A percentile compares a stretch with the other conserved stretches of the same genome.
Conservation (phyloP, 2,888 invertebrate species). For the Drosophila subsilvestris region DNA sequence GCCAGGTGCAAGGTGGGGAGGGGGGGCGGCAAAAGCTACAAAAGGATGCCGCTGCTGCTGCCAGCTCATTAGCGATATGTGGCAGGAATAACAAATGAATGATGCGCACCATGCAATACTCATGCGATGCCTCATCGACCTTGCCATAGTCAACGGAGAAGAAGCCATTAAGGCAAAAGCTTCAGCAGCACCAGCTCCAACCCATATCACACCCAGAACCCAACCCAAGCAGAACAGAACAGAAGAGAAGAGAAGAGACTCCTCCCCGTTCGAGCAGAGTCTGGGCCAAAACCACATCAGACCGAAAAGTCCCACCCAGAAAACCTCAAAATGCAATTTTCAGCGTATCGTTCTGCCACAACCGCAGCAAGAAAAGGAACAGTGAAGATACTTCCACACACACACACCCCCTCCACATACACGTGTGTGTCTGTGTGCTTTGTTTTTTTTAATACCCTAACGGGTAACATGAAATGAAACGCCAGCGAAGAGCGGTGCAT, state of each 20-base stretch:
- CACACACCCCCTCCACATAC: background rate
- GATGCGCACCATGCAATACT: constrained; percentile 13
- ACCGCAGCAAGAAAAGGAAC: constrained; percentile 33
- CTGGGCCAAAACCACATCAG: constrained; percentile 4
- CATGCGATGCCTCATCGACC: constrained; percentile 24
- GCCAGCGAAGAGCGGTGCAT: background rate
- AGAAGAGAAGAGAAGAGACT: background rate
- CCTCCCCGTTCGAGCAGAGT: background rate
- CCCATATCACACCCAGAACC: no score
- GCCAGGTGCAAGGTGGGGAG: background rate
- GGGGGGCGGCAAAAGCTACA: constrained; percentile 10
- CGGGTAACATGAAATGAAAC: constrained; percentile 19
- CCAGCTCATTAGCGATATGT: constrained; percentile 44
- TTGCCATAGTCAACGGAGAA: background rate
- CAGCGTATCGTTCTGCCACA: constrained; percentile 57
- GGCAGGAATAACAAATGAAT: constrained; percentile 44
- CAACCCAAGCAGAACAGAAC: no score
- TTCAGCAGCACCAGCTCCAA: background rate
- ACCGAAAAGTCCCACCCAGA: constrained; percentile 33
- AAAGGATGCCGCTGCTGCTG: constrained; percentile 25
- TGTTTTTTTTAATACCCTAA: constrained; percentile 29
- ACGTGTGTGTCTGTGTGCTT: constrained; percentile 3
- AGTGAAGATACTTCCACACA: constrained; percentile 13
- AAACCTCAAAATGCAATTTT: constrained; percentile 72
- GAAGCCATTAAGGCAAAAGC: constrained; percentile 1